Evolutionary conservation across 2,888 invertebrate genomes (phyloP).

Genomic region (Andricus curvator): DNA sequence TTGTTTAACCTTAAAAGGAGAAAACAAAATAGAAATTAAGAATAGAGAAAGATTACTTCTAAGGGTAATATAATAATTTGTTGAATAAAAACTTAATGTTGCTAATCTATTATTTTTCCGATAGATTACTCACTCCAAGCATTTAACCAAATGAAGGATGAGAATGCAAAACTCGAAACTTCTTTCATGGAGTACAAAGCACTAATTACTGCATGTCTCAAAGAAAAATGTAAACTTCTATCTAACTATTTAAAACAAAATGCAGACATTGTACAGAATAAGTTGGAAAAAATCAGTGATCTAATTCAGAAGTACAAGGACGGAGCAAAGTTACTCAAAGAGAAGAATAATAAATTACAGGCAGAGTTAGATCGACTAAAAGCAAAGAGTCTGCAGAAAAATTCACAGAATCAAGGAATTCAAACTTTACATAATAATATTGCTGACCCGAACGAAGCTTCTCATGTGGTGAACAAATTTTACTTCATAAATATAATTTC

Average conservation of each 20-base stretch:
- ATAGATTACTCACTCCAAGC: not conserved
- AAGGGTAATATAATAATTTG: too few species aligned
- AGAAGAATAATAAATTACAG: not conserved
- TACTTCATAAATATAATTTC: too few species aligned
- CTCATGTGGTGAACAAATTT: not conserved
- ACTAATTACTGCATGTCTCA: not conserved
- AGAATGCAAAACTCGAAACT: not conserved
- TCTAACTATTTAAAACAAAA: not conserved
- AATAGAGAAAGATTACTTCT: not conserved
- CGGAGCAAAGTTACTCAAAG: not conserved
- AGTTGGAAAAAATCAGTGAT: not conserved
- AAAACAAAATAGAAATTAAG: too few species aligned
- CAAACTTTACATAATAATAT: not conserved
- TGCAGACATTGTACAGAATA: not conserved
- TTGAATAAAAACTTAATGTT: too few species aligned
- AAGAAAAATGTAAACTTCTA: not conserved
- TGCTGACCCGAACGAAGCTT: not conserved
- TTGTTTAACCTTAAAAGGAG: too few species aligned
- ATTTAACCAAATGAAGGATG: not conserved
- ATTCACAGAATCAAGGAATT: not conserved
- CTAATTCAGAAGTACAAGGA: not conserved
- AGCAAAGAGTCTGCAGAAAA: not conserved
- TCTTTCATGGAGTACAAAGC: not conserved
- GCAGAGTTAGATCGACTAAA: not conserved
- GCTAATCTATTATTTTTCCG: not conserved